Conservation (phyloP, 2,113 vertebrate genomes). For the Callipepla squamata region DNA sequence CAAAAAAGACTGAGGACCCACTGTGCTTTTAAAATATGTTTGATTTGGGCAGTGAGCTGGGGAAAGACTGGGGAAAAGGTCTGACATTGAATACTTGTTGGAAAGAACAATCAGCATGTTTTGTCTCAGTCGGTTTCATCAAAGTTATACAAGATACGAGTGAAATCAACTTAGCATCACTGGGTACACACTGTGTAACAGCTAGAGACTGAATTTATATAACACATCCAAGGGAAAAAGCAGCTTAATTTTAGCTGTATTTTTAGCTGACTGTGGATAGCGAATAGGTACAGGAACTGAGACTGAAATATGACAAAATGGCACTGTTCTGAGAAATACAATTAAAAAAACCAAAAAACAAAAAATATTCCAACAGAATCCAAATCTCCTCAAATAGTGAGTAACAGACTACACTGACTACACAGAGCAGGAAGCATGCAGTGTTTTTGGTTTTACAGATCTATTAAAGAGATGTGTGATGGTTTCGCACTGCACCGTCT, state of each 20-base stretch:
- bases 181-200: background rate
- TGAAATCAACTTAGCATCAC: background rate
- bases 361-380: background rate
- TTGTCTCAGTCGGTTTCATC: background rate
- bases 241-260: background rate
- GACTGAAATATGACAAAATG: background rate
- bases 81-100: background rate
- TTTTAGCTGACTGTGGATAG: background rate
- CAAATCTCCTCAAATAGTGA: background rate
- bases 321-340: background rate
- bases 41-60: background rate
- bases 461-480: background rate
- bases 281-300: background rate
- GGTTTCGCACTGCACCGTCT: background rate
- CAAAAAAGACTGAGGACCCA: background rate
- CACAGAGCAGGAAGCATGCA: background rate
- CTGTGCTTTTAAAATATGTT: background rate
- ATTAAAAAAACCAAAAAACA: background rate
- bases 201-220: background rate
- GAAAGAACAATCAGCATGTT: background rate
- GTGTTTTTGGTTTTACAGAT: background rate
- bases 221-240: background rate
- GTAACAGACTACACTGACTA: background rate
- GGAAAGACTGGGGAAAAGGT: background rate
- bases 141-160: background rate